Conservation (phyloP, 2,113 vertebrate species). For the Toxotes jaculatrix region DNA sequence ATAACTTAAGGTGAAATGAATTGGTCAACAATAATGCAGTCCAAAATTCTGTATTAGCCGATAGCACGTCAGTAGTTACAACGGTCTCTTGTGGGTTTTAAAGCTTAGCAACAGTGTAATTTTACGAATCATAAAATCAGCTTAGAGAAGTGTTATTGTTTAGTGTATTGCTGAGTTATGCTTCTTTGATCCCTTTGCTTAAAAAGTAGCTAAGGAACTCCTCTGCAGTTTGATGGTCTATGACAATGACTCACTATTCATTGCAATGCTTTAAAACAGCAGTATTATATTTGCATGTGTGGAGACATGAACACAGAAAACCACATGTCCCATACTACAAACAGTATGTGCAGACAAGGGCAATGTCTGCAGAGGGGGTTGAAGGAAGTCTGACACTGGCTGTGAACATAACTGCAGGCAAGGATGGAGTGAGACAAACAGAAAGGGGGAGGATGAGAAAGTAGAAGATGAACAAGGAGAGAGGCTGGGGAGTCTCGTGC, state of each 20-base stretch:
- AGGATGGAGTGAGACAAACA: conserved; percentile 23
- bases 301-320: conserved; percentile 51
- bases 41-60: neutral
- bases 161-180: neutral
- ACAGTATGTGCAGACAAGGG: conserved; percentile 51
- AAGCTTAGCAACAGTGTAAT: neutral
- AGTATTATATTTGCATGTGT: conserved; percentile 46
- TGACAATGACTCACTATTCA: conserved; percentile 45
- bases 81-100: neutral
- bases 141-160: neutral
- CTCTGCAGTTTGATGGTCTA: conserved; percentile 33
- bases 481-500: conserved; percentile 58
- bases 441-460: conserved; percentile 24
- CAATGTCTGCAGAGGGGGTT: conserved; percentile 1
- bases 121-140: neutral
- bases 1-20: neutral
- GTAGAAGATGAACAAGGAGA: conserved; percentile 44
- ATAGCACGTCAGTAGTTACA: neutral
- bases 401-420: conserved; percentile 26
- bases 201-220: conserved; percentile 25
- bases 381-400: conserved; percentile 27
- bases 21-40: neutral
- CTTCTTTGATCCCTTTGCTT: neutral
- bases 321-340: conserved; percentile 59
- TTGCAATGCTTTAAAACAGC: conserved; percentile 33